phyloP scores from a whole-genome alignment of 2,888 invertebrate genomes.

The Epicampocera succincta region DNA sequence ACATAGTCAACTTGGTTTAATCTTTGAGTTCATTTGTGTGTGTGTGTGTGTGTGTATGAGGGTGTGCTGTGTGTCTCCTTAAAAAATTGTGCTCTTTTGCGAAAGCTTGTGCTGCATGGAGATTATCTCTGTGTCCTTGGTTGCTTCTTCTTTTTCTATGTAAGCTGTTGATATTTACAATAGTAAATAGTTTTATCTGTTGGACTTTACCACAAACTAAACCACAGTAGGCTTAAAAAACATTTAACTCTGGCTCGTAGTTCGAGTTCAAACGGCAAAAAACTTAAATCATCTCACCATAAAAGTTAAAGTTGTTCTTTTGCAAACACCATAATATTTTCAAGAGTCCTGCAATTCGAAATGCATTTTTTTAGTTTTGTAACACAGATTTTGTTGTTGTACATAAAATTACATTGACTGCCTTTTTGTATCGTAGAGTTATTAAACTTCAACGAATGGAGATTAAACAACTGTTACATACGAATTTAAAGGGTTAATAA shows the following conservation, averaged over 20 bases:
- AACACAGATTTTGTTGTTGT: too few species aligned
- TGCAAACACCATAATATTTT: too few species aligned
- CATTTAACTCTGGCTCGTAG: background rate
- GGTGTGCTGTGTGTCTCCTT: background rate
- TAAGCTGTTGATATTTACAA: conserved; percentile 55
- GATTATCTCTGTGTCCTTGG: conserved; percentile 16
- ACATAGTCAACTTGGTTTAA: background rate
- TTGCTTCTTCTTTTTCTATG: background rate
- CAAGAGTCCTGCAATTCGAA: too few species aligned
- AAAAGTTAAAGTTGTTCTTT: too few species aligned
- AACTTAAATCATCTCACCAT: too few species aligned
- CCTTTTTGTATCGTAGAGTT: too few species aligned
- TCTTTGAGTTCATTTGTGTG: background rate
- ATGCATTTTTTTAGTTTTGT: too few species aligned
- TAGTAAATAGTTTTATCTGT: conserved; percentile 60
- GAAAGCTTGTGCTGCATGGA: background rate
- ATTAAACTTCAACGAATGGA: too few species aligned
- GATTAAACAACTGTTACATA: too few species aligned
- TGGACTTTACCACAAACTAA: conserved; percentile 44
- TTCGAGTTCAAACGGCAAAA: too few species aligned
- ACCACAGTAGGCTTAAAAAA: conserved; percentile 1
- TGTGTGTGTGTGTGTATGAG: background rate
- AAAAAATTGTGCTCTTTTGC: background rate
- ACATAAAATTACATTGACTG: too few species aligned
- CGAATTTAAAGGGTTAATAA: too few species aligned